Evolutionary conservation across 2,113 vertebrate species (phyloP).

Genomic region (Pipra filicauda): DNA sequence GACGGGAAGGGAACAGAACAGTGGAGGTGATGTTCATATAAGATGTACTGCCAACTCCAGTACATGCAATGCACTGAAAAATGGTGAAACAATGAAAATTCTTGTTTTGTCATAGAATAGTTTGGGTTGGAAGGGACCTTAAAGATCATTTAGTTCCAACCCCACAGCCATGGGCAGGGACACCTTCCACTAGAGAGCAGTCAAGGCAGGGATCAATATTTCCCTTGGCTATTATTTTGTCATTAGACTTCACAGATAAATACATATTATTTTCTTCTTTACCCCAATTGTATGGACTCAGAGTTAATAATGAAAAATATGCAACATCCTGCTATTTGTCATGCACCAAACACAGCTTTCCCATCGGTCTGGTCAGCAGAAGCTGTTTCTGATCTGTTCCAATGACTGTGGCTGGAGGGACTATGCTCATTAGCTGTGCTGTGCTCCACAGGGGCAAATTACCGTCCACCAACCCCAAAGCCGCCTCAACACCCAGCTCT

Average conservation of each 20-base stretch:
- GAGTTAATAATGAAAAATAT: constrained; percentile 3
- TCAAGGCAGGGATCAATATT: not conserved
- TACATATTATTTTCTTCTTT: not conserved
- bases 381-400: not conserved
- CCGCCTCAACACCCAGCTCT: not conserved
- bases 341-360: not conserved
- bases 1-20: not conserved
- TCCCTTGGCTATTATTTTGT: not conserved
- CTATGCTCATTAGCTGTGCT: constrained; percentile 30
- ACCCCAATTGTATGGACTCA: not conserved
- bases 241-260: not conserved
- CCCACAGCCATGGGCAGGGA: not conserved
- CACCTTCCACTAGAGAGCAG: not conserved
- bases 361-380: not conserved
- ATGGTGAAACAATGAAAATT: not conserved
- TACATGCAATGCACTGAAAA: not conserved
- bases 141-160: not conserved
- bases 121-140: not conserved
- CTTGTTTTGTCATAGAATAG: not conserved
- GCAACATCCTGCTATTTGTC: not conserved
- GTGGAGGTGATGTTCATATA: not conserved
- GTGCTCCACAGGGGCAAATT: constrained; percentile 17
- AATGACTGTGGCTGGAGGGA: not conserved
- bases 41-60: not conserved
- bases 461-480: constrained; percentile 2